These are phyloP conservation scores for Atta colombica DNA, from an alignment of 1,140 invertebrate genomes.

Conservation along the genomic window DNA sequence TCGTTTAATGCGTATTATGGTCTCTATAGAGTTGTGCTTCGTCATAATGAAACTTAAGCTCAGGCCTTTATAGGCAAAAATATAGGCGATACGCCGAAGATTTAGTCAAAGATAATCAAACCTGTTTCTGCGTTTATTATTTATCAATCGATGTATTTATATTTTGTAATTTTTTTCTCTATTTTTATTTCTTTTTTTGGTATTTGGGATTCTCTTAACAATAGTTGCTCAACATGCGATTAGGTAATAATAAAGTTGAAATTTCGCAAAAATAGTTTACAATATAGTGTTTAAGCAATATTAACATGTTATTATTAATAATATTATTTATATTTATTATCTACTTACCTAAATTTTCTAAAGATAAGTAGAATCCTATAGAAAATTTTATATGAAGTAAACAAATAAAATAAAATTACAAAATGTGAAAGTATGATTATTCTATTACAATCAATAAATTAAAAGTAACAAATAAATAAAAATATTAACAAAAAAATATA, in stretches of 20 bases:
- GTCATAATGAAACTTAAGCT: conserved; percentile 68
- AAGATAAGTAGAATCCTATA: conserved; percentile 19
- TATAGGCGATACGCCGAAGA: conserved; percentile 58
- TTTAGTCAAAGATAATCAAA: conserved; percentile 78
- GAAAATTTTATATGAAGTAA: background rate
- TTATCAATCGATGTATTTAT: conserved; percentile 39
- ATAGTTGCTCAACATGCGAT: conserved; percentile 40
- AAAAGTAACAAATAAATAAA: background rate
- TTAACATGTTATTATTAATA: conserved; percentile 57
- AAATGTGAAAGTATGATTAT: conserved; percentile 14
- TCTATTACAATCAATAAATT: background rate
- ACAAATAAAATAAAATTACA: conserved; percentile 49
- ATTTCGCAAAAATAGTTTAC: conserved; percentile 32
- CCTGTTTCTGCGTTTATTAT: conserved; percentile 50
- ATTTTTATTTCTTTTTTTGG: conserved; percentile 47
- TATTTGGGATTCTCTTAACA: conserved; percentile 68
- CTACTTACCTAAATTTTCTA: conserved; percentile 30
- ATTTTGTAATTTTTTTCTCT: conserved; percentile 3
- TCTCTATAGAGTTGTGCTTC: conserved; percentile 66
- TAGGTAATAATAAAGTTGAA: conserved; percentile 56
- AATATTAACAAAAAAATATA: background rate
- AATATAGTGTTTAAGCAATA: conserved; percentile 36
- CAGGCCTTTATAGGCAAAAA: conserved; percentile 61
- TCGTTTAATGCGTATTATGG: background rate
- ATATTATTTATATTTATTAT: conserved; percentile 69